Percentiles rank a stretch among this genome's conserved stretches.
Conservation (phyloP, 2,113 vertebrate species). For the Cheilinus undulatus region DNA sequence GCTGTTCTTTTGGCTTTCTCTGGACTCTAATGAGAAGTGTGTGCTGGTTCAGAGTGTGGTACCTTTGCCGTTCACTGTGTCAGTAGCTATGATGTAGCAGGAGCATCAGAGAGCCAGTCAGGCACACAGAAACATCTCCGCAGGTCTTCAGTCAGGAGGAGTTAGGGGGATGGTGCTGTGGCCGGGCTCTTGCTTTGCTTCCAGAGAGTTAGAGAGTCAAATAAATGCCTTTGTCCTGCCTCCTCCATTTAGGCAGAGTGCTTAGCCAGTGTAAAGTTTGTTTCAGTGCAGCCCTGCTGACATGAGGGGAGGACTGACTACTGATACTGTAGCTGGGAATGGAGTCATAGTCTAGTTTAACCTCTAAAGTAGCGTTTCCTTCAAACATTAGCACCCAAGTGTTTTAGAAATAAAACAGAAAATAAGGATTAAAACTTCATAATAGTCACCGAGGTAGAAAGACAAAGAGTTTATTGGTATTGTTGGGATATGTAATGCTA, state of each 20-base stretch:
- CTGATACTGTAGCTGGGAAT: neutral
- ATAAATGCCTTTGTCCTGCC: neutral
- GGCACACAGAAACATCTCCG: neutral
- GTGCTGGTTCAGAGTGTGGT: neutral
- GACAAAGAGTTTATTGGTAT: no score
- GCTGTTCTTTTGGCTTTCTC: rapidly evolving
- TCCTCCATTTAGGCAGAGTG: neutral
- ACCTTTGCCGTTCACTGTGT: neutral
- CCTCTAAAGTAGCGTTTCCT: no score
- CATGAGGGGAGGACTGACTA: neutral
- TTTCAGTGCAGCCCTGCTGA: neutral
- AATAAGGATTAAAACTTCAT: no score
- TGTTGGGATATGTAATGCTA: no score
- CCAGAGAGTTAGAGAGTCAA: neutral
- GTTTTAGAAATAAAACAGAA: no score
- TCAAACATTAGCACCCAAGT: no score
- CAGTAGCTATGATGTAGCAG: neutral
- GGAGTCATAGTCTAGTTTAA: no score
- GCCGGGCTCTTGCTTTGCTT: neutral
- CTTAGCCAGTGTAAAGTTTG: neutral
- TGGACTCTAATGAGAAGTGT: neutral
- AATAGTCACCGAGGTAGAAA: no score
- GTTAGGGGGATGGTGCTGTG: neutral
- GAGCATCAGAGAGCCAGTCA: neutral
- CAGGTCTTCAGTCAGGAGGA: neutral